Percentiles rank a stretch among this genome's conserved stretches.
These are phyloP conservation scores for Zaprionus obscuricornis DNA, from an alignment of 2,888 invertebrate genomes.

Conservation along the genomic window DNA sequence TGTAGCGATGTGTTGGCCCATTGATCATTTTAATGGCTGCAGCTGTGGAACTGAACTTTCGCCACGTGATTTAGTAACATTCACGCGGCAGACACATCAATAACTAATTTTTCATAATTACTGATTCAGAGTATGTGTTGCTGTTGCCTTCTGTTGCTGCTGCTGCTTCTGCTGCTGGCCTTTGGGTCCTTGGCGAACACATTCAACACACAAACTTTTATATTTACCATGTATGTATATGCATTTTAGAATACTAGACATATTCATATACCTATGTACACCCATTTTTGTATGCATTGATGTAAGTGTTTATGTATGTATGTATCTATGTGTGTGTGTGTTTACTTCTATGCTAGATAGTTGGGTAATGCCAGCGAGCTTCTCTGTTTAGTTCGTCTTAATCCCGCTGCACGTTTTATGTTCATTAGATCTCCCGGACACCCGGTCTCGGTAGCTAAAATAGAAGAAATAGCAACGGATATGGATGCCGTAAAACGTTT, in stretches of 20 bases:
- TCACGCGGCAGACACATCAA: constrained; percentile 58
- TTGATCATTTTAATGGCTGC: constrained; percentile 59
- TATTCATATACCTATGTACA: too few species aligned
- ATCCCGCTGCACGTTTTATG: constrained; percentile 48
- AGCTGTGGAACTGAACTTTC: constrained; percentile 64
- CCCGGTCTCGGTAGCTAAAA: background rate
- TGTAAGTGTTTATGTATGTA: constrained; percentile 1
- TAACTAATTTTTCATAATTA: constrained; percentile 74
- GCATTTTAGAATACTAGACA: too few species aligned
- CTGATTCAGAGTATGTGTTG: constrained; percentile 16
- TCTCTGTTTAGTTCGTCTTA: constrained; percentile 20
- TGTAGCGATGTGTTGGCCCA: constrained; percentile 20
- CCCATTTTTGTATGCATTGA: too few species aligned
- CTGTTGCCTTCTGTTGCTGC: too few species aligned
- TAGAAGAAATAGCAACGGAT: background rate
- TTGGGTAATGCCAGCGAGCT: constrained; percentile 4
- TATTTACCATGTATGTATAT: background rate
- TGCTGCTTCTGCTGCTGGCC: too few species aligned
- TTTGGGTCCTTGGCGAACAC: background rate
- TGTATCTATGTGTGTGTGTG: background rate
- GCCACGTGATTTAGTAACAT: constrained; percentile 58
- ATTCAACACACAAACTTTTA: background rate
- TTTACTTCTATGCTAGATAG: constrained; percentile 1
- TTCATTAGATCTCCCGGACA: constrained; percentile 40
- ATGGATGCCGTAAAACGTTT: constrained; percentile 37